Percentiles rank a stretch among this genome's conserved stretches.
These are phyloP conservation scores for Drosophila recens DNA, from an alignment of 2,888 invertebrate genomes.

Conservation along the genomic window DNA sequence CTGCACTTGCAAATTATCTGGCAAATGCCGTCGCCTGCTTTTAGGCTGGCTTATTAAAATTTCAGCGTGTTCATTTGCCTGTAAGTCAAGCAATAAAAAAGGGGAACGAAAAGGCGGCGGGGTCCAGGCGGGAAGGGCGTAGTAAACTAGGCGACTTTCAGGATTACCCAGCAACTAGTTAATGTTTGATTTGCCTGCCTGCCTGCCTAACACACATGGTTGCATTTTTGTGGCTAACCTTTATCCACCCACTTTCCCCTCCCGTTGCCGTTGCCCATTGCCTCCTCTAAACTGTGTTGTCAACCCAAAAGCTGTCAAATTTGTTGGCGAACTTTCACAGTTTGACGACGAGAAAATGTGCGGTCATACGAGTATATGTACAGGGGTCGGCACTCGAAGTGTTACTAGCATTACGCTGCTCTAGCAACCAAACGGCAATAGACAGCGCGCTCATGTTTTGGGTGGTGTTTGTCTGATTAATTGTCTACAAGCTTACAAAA, in stretches of 20 bases:
- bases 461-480: no score
- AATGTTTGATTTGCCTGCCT: constrained; percentile 70
- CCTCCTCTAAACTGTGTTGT: constrained; percentile 29
- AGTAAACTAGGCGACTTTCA: constrained; percentile 47
- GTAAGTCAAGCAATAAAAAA: constrained; percentile 5
- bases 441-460: no score
- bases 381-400: no score
- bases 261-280: not conserved
- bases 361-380: constrained; percentile 17
- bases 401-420: no score
- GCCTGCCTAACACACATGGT: constrained; percentile 61
- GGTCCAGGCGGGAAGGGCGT: constrained; percentile 11
- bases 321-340: constrained; percentile 35
- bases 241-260: not conserved
- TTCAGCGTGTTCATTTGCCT: no score
- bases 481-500: no score
- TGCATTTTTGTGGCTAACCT: constrained; percentile 50
- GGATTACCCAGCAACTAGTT: constrained; percentile 74
- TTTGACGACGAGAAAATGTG: constrained; percentile 25
- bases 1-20: no score
- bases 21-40: no score
- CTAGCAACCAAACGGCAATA: no score
- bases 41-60: no score
- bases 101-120: not conserved
- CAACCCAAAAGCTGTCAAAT: constrained; percentile 50